A percentile compares a stretch with the other conserved stretches of the same genome.
phyloP scores from a whole-genome alignment of 2,113 vertebrate species.

The Seriola quinqueradiata region DNA sequence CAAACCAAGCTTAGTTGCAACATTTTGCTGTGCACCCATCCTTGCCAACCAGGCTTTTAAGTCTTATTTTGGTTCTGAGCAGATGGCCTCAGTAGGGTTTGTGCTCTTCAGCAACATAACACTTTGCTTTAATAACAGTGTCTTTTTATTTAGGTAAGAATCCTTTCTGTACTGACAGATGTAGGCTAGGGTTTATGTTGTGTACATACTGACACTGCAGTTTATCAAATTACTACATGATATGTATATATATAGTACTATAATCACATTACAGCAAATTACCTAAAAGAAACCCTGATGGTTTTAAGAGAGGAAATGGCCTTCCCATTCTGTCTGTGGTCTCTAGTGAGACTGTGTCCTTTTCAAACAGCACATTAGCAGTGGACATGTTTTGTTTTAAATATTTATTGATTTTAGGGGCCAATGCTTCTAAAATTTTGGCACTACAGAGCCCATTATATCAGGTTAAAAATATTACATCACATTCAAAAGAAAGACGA shows the following conservation, averaged over 20 bases:
- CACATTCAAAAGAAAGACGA: background rate
- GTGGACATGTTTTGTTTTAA: background rate
- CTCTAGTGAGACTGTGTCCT: background rate
- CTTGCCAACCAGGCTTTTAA: conserved; percentile 11
- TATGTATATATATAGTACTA: background rate
- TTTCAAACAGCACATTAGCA: background rate
- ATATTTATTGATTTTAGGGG: background rate
- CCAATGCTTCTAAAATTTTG: background rate
- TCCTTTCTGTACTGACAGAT: background rate
- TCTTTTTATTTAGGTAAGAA: conserved; percentile 5
- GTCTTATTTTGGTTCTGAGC: conserved; percentile 40
- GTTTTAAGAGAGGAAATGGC: conserved; percentile 5
- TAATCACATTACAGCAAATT: conserved; percentile 33
- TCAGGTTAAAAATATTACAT: background rate
- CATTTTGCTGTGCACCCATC: background rate
- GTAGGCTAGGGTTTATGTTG: background rate
- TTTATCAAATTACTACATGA: background rate
- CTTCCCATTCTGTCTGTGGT: background rate
- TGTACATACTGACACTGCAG: background rate
- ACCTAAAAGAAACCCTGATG: background rate
- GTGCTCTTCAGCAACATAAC: conserved; percentile 31
- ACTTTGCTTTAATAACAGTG: conserved; percentile 8
- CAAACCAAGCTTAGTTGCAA: conserved; percentile 10
- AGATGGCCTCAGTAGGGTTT: conserved; percentile 51
- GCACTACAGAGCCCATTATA: background rate